phyloP scores from a whole-genome alignment of 2,888 invertebrate genomes.

The Drosophila stalkeri region DNA sequence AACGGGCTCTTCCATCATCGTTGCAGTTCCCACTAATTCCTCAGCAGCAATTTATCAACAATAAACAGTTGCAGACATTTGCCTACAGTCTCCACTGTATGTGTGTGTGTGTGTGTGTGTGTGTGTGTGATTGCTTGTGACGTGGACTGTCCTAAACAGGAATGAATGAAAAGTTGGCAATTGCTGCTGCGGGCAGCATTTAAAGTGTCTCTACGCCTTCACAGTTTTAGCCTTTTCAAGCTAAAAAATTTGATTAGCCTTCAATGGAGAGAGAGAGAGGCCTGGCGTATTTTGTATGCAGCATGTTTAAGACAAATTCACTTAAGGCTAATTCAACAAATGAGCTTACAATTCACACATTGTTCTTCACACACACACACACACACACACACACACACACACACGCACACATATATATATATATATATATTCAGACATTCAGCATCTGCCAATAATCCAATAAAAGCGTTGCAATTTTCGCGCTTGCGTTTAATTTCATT shows the following conservation, averaged over 20 bases:
- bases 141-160: slow-evolving; percentile 76
- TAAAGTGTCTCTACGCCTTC: slow-evolving; percentile 47
- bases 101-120: slow-evolving; percentile 11
- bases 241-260: slow-evolving; percentile 28
- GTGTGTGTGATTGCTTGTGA: slow-evolving; percentile 54
- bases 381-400: neutral
- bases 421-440: neutral
- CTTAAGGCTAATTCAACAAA: slow-evolving; percentile 73
- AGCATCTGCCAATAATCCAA: slow-evolving; percentile 69
- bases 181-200: slow-evolving; percentile 72
- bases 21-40: slow-evolving; percentile 80
- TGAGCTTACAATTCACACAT: slow-evolving; percentile 80
- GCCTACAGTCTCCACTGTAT: slow-evolving; percentile 41
- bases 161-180: slow-evolving; percentile 75
- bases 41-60: slow-evolving; percentile 83
- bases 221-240: slow-evolving; percentile 1
- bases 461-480: slow-evolving; percentile 77
- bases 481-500: slow-evolving; percentile 80
- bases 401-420: neutral
- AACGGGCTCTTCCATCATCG: slow-evolving; percentile 71
- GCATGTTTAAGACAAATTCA: slow-evolving; percentile 52
- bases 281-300: slow-evolving; percentile 43
- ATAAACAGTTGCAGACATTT: slow-evolving; percentile 83
- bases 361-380: slow-evolving; percentile 45
- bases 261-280: slow-evolving; percentile 5